These are phyloP conservation scores for Erannis defoliaria DNA, from an alignment of 2,888 invertebrate genomes.

Conservation along the genomic window DNA sequence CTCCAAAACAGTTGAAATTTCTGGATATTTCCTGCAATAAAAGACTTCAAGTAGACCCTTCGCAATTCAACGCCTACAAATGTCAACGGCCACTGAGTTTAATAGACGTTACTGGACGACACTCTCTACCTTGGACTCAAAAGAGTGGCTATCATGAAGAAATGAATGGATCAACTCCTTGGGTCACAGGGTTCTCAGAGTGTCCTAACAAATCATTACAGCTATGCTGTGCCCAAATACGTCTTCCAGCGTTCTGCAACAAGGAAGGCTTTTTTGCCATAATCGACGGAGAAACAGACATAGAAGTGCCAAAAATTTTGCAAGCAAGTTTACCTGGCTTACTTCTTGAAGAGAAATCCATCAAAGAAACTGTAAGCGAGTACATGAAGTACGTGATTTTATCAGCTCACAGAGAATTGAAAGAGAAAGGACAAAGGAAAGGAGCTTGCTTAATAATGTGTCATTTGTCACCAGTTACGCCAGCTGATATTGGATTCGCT, in stretches of 20 bases:
- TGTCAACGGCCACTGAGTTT: conserved; percentile 93
- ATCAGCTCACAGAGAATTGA: conserved; percentile 92
- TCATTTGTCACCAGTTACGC: conserved; percentile 89
- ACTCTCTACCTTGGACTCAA: conserved; percentile 88
- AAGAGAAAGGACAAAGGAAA: conserved; percentile 91
- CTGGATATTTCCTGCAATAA: conserved; percentile 94
- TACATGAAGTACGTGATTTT: conserved; percentile 95
- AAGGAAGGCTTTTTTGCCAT: conserved; percentile 93
- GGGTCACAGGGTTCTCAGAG: conserved; percentile 95
- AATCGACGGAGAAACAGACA: conserved; percentile 92
- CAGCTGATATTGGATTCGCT: conserved; percentile 87
- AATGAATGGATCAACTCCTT: conserved; percentile 87
- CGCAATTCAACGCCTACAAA: conserved; percentile 92
- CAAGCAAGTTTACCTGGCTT: conserved; percentile 93
- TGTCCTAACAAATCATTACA: conserved; percentile 91
- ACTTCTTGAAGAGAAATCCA: conserved; percentile 92
- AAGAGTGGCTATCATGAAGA: conserved; percentile 85
- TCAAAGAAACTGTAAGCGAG: conserved; percentile 92
- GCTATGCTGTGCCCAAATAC: conserved; percentile 92
- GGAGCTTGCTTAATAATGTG: conserved; percentile 91
- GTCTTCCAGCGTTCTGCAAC: conserved; percentile 92
- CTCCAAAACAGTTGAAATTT: conserved; percentile 94
- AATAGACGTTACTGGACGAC: conserved; percentile 94
- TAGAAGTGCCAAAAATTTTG: conserved; percentile 89
- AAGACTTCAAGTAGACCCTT: conserved; percentile 93